These are phyloP conservation scores for Dicrostonyx torquatus DNA, from an alignment of 2,797 vertebrate species.

Conservation along the genomic window DNA sequence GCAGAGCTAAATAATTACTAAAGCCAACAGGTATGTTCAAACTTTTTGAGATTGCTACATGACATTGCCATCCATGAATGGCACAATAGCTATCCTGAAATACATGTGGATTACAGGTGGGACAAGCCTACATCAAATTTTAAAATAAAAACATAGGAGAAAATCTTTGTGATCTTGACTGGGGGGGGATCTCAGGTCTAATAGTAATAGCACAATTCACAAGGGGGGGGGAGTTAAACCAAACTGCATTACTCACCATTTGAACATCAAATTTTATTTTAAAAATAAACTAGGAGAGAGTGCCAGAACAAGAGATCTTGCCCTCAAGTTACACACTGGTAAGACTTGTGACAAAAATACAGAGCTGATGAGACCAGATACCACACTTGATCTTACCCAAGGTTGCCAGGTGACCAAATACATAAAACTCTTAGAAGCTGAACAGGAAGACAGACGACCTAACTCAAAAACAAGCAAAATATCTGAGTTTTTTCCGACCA, in stretches of 20 bases:
- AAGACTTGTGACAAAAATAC: background rate
- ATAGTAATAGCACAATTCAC: background rate
- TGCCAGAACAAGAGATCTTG: background rate
- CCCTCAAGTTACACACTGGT: background rate
- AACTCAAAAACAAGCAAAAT: constrained; percentile 47
- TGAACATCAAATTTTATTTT: background rate
- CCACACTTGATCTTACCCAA: background rate
- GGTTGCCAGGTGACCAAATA: background rate
- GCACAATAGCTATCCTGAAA: background rate
- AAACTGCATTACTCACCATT: background rate
- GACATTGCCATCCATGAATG: background rate
- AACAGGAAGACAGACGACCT: background rate
- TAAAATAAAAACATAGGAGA: background rate
- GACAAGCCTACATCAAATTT: background rate
- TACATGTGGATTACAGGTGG: background rate
- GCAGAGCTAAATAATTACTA: background rate
- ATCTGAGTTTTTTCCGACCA: background rate
- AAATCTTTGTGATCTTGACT: background rate
- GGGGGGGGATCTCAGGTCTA: background rate
- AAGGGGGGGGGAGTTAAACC: background rate
- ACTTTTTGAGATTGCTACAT: too few species aligned
- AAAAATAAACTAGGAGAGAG: background rate
- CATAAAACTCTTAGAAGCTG: background rate
- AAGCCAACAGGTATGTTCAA: background rate
- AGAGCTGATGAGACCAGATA: background rate